phyloP scores from a whole-genome alignment of 2,797 vertebrate genomes.

The Chrysocyon brachyurus region DNA sequence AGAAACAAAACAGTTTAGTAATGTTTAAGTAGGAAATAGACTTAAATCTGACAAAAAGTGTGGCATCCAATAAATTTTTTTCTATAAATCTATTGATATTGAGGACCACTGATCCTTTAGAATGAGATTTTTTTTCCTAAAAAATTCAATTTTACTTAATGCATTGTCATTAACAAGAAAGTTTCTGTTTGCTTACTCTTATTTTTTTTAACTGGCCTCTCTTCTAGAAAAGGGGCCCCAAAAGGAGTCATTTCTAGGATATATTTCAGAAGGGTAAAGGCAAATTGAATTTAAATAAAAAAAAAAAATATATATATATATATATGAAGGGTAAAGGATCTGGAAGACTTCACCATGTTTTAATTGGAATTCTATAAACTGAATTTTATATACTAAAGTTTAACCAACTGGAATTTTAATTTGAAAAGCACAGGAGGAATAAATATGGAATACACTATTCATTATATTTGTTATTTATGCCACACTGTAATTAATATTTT shows the following conservation, averaged over 20 bases:
- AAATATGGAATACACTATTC: slow-evolving; percentile 66
- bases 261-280: slow-evolving; percentile 56
- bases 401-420: slow-evolving; percentile 73
- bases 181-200: slow-evolving; percentile 32
- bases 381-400: slow-evolving; percentile 63
- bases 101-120: not conserved
- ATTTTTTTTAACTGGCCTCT: slow-evolving; percentile 34
- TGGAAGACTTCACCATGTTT: slow-evolving; percentile 48
- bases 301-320: no score
- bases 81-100: not conserved
- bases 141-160: not conserved
- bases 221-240: slow-evolving; percentile 21
- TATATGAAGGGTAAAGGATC: not conserved
- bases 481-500: slow-evolving; percentile 60
- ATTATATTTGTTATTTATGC: slow-evolving; percentile 62
- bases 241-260: slow-evolving; percentile 47
- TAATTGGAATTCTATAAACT: slow-evolving; percentile 68
- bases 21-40: not conserved
- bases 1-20: slow-evolving; percentile 7
- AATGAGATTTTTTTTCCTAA: not conserved
- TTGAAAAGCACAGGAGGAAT: slow-evolving; percentile 63
- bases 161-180: not conserved
- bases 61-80: not conserved
- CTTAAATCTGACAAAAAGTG: not conserved
- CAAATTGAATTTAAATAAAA: no score